phyloP scores from a whole-genome alignment of 2,888 invertebrate genomes.

The Quadriops clusia region DNA sequence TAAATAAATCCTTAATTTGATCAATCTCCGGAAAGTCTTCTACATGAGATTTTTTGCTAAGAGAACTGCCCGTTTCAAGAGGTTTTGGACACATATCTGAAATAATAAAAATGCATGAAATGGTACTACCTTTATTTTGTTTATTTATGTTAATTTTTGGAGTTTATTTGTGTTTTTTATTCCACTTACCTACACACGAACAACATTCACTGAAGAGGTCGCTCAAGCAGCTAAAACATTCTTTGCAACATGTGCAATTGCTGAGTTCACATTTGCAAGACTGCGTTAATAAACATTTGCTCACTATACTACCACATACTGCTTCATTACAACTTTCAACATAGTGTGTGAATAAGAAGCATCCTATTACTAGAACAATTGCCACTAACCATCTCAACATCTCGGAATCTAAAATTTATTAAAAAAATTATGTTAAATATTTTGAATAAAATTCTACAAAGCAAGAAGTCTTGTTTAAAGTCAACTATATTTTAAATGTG shows the following conservation, averaged over 20 bases:
- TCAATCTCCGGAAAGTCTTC: conserved; percentile 72
- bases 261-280: conserved; percentile 91
- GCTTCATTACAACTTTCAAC: conserved; percentile 73
- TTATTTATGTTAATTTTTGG: not conserved
- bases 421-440: too few species aligned
- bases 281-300: conserved; percentile 92
- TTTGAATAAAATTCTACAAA: too few species aligned
- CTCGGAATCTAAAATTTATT: too few species aligned
- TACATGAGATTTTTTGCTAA: conserved; percentile 72
- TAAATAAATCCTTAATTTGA: conserved; percentile 75
- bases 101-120: conserved; percentile 6
- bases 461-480: too few species aligned
- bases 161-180: not conserved
- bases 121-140: not conserved
- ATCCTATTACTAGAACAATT: conserved; percentile 10
- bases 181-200: conserved; percentile 84
- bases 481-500: too few species aligned
- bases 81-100: conserved; percentile 83
- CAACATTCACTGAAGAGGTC: conserved; percentile 89
- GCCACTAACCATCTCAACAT: conserved; percentile 17
- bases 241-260: conserved; percentile 89
- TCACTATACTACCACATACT: conserved; percentile 89
- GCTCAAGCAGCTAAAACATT: conserved; percentile 82
- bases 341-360: conserved; percentile 15
- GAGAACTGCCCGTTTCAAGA: conserved; percentile 56